Percentiles rank a stretch among this genome's conserved stretches.
These are phyloP conservation scores for Conus ventricosus DNA, from an alignment of 1,140 invertebrate genomes.

Conservation along the genomic window DNA sequence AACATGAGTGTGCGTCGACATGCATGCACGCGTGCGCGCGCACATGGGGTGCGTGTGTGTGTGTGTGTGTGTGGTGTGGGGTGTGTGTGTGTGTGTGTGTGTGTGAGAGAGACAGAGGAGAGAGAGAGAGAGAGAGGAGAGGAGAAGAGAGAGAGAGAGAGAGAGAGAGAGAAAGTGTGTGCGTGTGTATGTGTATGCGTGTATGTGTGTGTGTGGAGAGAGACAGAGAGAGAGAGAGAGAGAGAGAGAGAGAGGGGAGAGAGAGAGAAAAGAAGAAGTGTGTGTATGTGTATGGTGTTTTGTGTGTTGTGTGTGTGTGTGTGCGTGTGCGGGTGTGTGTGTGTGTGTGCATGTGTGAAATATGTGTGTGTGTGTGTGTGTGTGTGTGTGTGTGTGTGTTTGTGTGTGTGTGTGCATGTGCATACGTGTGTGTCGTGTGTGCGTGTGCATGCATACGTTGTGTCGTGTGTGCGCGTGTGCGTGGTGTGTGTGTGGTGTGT, in stretches of 20 bases:
- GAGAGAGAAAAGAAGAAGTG: no score
- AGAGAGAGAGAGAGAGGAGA: not conserved
- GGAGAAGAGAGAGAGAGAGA: not conserved
- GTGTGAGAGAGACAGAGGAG: constrained; percentile 1
- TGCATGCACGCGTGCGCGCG: not conserved
- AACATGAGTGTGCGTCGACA: not conserved
- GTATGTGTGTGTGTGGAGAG: not conserved
- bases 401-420: not conserved
- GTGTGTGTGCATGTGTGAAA: no score
- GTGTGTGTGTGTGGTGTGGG: not conserved
- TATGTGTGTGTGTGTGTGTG: not conserved
- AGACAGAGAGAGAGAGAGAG: not conserved
- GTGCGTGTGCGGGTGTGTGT: not conserved
- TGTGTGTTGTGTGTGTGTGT: not conserved
- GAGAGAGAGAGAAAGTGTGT: no score
- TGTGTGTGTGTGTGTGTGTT: not conserved
- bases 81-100: no score
- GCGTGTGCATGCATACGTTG: no score
- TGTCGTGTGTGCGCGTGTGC: no score
- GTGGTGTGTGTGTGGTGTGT: no score
- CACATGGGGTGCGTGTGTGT: not conserved
- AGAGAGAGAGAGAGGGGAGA: not conserved
- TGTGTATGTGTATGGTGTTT: not conserved
- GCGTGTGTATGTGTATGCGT: not conserved
- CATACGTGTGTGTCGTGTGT: not conserved